These are phyloP conservation scores for Zophobas morio DNA, from an alignment of 1,140 invertebrate species.

Conservation along the genomic window DNA sequence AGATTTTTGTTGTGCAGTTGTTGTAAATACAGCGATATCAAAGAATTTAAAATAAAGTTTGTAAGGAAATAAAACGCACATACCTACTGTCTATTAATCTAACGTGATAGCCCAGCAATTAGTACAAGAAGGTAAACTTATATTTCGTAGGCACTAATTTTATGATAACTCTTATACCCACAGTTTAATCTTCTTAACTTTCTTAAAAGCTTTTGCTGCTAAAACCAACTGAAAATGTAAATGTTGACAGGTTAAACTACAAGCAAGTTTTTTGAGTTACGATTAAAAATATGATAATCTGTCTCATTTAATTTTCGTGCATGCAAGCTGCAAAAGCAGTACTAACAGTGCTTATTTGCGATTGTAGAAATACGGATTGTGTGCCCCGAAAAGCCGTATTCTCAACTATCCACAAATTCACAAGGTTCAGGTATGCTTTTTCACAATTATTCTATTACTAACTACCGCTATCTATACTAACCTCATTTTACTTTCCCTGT, in stretches of 20 bases:
- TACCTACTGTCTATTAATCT: slow-evolving; percentile 3
- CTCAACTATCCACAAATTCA: slow-evolving; percentile 67
- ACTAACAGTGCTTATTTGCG: slow-evolving; percentile 66
- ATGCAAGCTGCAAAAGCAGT: slow-evolving; percentile 56
- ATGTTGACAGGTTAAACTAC: slow-evolving; percentile 15
- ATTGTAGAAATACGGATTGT: slow-evolving; percentile 68
- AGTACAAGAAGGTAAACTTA: slow-evolving; percentile 48
- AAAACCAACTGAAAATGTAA: slow-evolving; percentile 25
- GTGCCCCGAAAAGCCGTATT: slow-evolving; percentile 67
- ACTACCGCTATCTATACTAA: slow-evolving; percentile 27
- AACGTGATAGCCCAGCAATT: slow-evolving; percentile 43
- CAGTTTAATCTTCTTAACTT: not conserved
- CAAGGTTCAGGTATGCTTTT: slow-evolving; percentile 66
- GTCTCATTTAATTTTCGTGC: slow-evolving; percentile 47
- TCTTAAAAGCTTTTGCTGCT: slow-evolving; percentile 42
- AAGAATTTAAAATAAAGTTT: not conserved
- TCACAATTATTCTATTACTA: slow-evolving; percentile 39
- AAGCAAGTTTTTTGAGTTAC: slow-evolving; percentile 2
- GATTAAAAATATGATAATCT: slow-evolving; percentile 8
- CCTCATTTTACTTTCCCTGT: slow-evolving; percentile 33
- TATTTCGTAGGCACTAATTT: slow-evolving; percentile 10
- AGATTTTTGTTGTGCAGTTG: slow-evolving; percentile 40
- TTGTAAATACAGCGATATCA: not conserved
- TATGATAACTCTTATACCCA: not conserved
- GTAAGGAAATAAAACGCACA: not conserved